phyloP scores from a whole-genome alignment of 2,797 vertebrate species.

The Lepus oiostolus region DNA sequence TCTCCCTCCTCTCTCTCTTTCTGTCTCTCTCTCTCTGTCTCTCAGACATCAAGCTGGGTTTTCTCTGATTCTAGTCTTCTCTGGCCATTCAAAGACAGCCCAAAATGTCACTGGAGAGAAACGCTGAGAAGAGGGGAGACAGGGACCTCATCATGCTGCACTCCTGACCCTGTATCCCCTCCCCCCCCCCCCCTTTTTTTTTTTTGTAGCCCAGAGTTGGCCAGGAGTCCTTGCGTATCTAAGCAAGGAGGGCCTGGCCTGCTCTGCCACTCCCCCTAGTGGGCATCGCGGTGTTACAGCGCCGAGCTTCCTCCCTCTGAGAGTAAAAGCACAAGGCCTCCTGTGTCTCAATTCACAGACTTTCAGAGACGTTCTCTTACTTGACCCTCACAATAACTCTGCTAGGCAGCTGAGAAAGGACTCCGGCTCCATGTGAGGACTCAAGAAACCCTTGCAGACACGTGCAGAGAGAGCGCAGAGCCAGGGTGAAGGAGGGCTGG shows the following conservation, averaged over 20 bases:
- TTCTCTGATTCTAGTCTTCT: constrained; percentile 38
- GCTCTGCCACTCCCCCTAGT: constrained; percentile 75
- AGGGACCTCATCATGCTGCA: neutral
- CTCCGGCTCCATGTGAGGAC: constrained; percentile 9
- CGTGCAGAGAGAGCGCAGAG: neutral
- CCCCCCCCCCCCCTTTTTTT: neutral
- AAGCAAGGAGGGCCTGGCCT: neutral
- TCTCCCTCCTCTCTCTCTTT: neutral
- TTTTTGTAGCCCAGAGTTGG: neutral
- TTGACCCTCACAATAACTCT: neutral
- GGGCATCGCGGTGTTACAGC: neutral
- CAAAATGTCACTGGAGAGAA: constrained; percentile 37
- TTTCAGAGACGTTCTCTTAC: neutral
- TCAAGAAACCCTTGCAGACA: neutral
- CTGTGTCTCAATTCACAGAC: neutral
- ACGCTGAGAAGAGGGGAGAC: neutral
- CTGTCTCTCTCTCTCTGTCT: too few relatives aligned
- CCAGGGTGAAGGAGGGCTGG: neutral
- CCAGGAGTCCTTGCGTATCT: neutral
- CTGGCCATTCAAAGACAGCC: neutral
- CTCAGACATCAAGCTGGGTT: neutral
- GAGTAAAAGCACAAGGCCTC: neutral
- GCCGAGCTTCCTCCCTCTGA: neutral
- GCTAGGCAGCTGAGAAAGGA: neutral
- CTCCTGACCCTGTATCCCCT: neutral